These are phyloP conservation scores for Cebus imitator DNA, from an alignment of 2,113 vertebrate genomes.

Conservation along the genomic window DNA sequence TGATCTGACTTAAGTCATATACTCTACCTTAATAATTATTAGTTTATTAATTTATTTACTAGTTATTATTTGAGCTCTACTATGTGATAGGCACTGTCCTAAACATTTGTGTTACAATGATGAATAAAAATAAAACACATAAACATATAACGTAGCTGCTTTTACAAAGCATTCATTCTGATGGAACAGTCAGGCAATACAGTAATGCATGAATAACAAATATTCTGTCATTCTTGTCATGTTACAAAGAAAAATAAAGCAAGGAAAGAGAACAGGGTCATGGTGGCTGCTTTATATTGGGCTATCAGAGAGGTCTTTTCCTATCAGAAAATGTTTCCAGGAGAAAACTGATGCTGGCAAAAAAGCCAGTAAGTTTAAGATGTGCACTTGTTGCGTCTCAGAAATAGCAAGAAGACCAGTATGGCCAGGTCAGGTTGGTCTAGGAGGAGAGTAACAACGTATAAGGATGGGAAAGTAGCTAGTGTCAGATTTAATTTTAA, in stretches of 20 bases:
- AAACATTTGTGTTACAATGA: background rate
- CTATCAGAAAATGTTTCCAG: background rate
- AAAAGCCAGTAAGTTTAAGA: background rate
- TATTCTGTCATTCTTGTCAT: background rate
- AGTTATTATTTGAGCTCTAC: background rate
- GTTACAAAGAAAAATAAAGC: background rate
- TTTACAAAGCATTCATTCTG: background rate
- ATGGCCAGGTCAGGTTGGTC: background rate
- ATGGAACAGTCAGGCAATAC: background rate
- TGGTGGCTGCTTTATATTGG: background rate
- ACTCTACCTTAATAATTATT: background rate
- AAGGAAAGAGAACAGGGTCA: background rate
- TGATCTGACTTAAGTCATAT: background rate
- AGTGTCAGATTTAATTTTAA: background rate
- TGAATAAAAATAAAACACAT: background rate
- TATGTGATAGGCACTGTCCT: background rate
- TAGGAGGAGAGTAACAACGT: background rate
- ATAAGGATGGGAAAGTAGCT: background rate
- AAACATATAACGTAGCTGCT: background rate
- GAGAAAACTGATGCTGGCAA: background rate
- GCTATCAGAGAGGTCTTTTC: background rate
- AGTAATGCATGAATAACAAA: background rate
- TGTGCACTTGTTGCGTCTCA: background rate
- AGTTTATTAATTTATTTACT: background rate
- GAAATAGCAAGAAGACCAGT: background rate